These are phyloP conservation scores for Parthenolecanium corni DNA, from an alignment of 2,888 invertebrate species.

Conservation along the genomic window DNA sequence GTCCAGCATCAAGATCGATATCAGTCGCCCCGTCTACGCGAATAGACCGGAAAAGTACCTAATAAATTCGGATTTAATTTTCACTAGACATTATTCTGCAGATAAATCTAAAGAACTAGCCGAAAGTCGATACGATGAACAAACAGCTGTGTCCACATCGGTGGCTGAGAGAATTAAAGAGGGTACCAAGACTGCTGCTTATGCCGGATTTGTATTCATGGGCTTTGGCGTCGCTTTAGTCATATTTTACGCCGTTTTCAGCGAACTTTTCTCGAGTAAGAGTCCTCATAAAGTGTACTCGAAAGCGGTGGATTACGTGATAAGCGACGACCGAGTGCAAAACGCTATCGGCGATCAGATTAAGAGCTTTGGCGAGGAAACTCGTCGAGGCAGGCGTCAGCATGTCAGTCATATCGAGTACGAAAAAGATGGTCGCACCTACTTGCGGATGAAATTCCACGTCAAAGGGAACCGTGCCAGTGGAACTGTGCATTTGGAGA, in stretches of 20 bases:
- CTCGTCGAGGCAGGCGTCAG: conserved; percentile 64
- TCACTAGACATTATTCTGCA: too few species aligned
- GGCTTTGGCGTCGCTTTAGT: conserved; percentile 71
- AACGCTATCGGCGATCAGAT: conserved; percentile 83
- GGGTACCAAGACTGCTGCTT: conserved; percentile 77
- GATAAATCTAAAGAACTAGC: too few species aligned
- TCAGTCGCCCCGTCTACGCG: too few species aligned
- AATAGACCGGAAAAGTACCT: too few species aligned
- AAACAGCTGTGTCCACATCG: conserved; percentile 11
- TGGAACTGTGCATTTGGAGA: conserved; percentile 76
- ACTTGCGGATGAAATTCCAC: conserved; percentile 82
- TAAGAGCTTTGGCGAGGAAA: conserved; percentile 79
- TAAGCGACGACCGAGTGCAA: conserved; percentile 59
- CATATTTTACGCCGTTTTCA: conserved; percentile 71
- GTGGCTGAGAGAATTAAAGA: conserved; percentile 64
- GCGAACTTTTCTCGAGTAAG: conserved; percentile 75
- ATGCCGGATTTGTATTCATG: conserved; percentile 65
- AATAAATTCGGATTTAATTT: too few species aligned
- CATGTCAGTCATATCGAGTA: conserved; percentile 71
- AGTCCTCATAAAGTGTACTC: conserved; percentile 78
- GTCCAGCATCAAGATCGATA: too few species aligned
- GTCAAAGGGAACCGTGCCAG: conserved; percentile 70
- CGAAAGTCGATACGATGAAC: too few species aligned
- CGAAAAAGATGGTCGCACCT: conserved; percentile 59
- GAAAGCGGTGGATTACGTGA: conserved; percentile 62